phyloP scores from a whole-genome alignment of 2,888 invertebrate species.

The Aphrophora alni region DNA sequence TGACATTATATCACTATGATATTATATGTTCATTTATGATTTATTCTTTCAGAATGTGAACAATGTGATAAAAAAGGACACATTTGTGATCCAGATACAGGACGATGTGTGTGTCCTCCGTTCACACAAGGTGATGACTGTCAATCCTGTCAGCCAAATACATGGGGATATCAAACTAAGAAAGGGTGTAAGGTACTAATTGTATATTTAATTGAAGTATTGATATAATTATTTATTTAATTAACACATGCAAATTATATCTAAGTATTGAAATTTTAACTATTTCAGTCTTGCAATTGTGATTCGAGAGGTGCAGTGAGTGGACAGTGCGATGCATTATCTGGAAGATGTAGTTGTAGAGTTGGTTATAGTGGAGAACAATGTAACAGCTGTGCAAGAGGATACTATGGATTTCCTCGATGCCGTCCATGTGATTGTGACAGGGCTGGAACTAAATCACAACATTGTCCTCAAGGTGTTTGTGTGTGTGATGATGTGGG shows the following conservation, averaged over 20 bases:
- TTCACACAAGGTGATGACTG: conserved; percentile 85
- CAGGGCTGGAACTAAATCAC: conserved; percentile 65
- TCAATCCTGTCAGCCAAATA: conserved; percentile 78
- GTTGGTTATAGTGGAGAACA: conserved; percentile 75
- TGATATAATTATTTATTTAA: neutral
- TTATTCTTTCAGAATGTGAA: conserved; percentile 71
- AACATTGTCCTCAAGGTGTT: conserved; percentile 66
- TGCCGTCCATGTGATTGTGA: conserved; percentile 74
- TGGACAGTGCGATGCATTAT: conserved; percentile 67
- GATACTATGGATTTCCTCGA: conserved; percentile 85
- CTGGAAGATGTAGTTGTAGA: conserved; percentile 79
- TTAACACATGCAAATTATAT: too few relatives aligned
- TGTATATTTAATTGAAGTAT: neutral
- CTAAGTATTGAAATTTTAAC: too few relatives aligned
- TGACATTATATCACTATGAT: too few relatives aligned
- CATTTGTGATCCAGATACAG: conserved; percentile 87
- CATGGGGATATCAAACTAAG: conserved; percentile 78
- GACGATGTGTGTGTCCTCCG: conserved; percentile 91
- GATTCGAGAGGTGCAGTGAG: conserved; percentile 72
- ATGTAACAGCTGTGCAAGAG: conserved; percentile 84
- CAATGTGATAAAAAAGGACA: conserved; percentile 80
- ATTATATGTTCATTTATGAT: too few relatives aligned
- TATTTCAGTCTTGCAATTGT: conserved; percentile 70
- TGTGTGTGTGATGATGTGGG: conserved; percentile 79
- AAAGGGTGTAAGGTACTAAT: conserved; percentile 70